Base-by-base conservation (phyloP, 2,113 vertebrate genomes). In the Microcebus lehilahytsara region DNA sequence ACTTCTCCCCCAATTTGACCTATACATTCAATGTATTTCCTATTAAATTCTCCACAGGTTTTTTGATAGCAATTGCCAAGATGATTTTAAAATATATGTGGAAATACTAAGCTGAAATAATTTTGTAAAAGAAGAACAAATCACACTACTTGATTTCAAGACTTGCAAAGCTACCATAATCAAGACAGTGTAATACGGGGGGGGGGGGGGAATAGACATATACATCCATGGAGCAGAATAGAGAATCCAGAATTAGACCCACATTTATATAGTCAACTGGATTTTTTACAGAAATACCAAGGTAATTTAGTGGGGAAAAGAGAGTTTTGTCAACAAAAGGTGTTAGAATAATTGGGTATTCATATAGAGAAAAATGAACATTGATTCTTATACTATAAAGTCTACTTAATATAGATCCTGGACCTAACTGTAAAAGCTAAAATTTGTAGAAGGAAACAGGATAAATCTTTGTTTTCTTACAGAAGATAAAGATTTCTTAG, bases 391-490 rank as follows among this genome's bases (percentile, higher is more conserved):
- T 27, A 88, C 64, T 32, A 23, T 42, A 77, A 72, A 72, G 46
- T 79, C 8, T 84, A 40, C 60, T 49, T 40, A 62, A 79, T 72
- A 7, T 53, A 37, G 71, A 67, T 86, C 51, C 62, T 56, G 53
- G 25, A 80, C 23, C 34, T 89, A 89, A 94, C 89, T 85, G 60
- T 81, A 75, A 87, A 87, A 87, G 53, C 40, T 92, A 84, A 92
- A 83, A 80, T 49, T 69, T 77, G 12, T 83, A 37, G 40, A 49
- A 71, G 49, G 56, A 64, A 30, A 64, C 8, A 78, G 40, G 23
- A 72, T 34, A 62, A 92, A 72, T 62, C 60, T 90, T 93, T 64
- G 23, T 66, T 79, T 89, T 34, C 75, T 85, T 74, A 13, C 23
- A 92, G 23, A 4, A 92, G n/a, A 22, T 56, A 83, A 78, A 88